These are phyloP conservation scores for Ceriagrion tenellum DNA, from an alignment of 2,888 invertebrate genomes.

Conservation along the genomic window DNA sequence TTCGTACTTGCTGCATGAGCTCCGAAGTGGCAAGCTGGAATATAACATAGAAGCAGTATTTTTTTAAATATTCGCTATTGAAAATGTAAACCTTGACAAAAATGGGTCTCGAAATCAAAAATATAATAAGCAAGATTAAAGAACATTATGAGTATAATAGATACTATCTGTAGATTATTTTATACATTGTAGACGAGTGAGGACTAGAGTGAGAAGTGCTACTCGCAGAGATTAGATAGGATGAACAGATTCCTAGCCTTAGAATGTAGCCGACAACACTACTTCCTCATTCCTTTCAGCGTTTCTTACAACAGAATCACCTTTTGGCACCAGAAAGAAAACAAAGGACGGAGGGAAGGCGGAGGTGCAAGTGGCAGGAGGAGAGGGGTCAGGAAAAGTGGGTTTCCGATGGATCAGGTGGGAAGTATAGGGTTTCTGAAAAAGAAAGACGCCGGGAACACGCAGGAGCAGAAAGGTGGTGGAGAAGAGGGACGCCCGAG, in stretches of 20 bases:
- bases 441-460: background rate
- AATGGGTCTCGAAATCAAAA: too few species aligned
- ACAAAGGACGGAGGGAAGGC: background rate
- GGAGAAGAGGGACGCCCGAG: background rate
- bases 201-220: too few species aligned
- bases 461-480: background rate
- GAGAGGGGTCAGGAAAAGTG: background rate
- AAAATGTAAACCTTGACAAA: too few species aligned
- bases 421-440: constrained; percentile 14
- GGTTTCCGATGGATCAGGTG: constrained; percentile 7
- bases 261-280: background rate
- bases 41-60: too few species aligned
- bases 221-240: background rate
- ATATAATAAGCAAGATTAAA: too few species aligned
- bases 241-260: too few species aligned
- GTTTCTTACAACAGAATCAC: background rate
- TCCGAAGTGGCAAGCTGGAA: too few species aligned
- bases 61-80: too few species aligned
- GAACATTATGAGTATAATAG: too few species aligned
- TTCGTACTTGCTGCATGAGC: too few species aligned
- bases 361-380: background rate
- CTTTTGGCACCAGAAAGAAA: background rate
- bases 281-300: background rate
- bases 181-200: too few species aligned
- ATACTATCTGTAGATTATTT: too few species aligned